Conservation (phyloP, 2,113 vertebrate genomes). For the Grammatotria lemairii region DNA sequence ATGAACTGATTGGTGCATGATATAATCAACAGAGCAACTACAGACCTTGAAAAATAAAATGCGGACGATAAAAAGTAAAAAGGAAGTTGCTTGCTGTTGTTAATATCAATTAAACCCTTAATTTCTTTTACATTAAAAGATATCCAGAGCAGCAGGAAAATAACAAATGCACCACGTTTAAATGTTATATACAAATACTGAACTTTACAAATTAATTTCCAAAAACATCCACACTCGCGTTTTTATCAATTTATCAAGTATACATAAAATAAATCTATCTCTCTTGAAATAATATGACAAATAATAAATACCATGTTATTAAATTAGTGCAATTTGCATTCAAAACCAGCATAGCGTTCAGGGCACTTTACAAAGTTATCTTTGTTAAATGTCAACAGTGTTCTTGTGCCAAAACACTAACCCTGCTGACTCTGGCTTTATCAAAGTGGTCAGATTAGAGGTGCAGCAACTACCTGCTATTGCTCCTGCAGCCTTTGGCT, state of each 20-base stretch:
- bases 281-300: neutral
- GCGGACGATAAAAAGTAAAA: neutral
- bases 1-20: constrained; percentile 28
- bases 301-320: neutral
- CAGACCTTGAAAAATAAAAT: neutral
- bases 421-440: neutral
- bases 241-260: neutral
- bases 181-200: neutral
- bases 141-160: neutral
- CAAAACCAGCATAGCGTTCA: neutral
- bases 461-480: neutral
- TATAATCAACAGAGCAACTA: neutral
- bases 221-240: neutral
- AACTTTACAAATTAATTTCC: neutral
- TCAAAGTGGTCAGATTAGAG: neutral
- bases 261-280: neutral
- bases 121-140: neutral
- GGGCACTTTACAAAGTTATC: neutral
- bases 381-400: neutral
- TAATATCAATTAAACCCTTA: neutral
- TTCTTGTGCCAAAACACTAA: neutral
- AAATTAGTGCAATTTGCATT: neutral
- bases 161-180: neutral
- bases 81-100: neutral
- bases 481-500: neutral